Percentiles rank a stretch among this genome's conserved stretches.
Evolutionary conservation across 1,140 invertebrate species (phyloP).

Genomic region (Potamilus streckersoni): DNA sequence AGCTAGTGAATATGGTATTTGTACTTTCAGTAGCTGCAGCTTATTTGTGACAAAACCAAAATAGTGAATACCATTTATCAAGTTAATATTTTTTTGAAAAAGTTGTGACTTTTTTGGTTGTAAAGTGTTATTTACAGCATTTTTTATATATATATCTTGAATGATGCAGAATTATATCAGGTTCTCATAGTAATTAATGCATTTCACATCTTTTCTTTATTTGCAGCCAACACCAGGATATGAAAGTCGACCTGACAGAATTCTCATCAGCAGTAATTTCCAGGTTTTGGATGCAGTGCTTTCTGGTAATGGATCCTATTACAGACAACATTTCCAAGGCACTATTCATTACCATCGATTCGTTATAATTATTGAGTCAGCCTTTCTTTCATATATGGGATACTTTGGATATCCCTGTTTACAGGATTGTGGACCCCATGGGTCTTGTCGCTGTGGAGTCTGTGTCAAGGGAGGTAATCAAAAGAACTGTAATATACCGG

Average conservation of each 20-base stretch:
- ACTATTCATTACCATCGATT: conserved; percentile 39
- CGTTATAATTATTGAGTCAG: conserved; percentile 32
- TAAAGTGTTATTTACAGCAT: no score
- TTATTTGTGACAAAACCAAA: no score
- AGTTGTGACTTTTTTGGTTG: no score
- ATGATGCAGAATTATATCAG: no score
- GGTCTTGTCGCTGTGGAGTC: conserved; percentile 55
- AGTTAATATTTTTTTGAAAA: no score
- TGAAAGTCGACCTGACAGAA: conserved; percentile 56
- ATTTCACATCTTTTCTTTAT: conserved; percentile 5
- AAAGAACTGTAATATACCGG: conserved; percentile 44
- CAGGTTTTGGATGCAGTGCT: conserved; percentile 19
- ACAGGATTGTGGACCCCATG: conserved; percentile 58
- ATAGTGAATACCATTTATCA: no score
- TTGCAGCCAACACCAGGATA: conserved; percentile 53
- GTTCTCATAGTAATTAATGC: no score
- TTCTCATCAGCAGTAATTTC: conserved; percentile 36
- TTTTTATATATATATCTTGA: no score
- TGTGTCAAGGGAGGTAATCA: conserved; percentile 47
- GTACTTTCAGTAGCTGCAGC: no score
- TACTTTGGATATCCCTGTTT: conserved; percentile 46
- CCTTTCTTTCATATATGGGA: conserved; percentile 36
- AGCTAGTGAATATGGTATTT: no score
- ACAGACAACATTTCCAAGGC: conserved; percentile 38
- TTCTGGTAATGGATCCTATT: conserved; percentile 39